These are phyloP conservation scores for Halisarca cf. caerulea DNA, from an alignment of 37 sponge, comb jelly and placozoan genomes.

Conservation along the genomic window DNA sequence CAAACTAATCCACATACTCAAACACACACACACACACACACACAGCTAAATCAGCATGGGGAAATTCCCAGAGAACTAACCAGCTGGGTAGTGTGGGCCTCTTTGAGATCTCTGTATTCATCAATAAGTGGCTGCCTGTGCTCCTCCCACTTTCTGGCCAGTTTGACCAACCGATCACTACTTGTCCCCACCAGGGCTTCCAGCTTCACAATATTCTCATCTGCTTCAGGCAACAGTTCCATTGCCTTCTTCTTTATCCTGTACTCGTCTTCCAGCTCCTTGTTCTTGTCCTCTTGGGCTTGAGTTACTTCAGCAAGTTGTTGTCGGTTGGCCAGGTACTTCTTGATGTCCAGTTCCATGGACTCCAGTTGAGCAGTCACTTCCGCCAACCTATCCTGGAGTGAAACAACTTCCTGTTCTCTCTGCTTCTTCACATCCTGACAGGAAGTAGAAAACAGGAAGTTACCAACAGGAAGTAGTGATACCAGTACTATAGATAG, in stretches of 20 bases:
- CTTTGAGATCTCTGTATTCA: conserved; percentile 66
- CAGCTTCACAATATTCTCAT: conserved; percentile 78
- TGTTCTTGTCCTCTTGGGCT: conserved; percentile 41
- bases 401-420: conserved; percentile 68
- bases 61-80: background rate
- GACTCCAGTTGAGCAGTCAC: conserved; percentile 65
- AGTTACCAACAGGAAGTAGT: too few species aligned
- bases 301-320: background rate
- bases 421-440: conserved; percentile 75
- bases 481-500: too few species aligned
- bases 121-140: conserved; percentile 61
- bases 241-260: conserved; percentile 74
- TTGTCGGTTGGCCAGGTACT: conserved; percentile 50
- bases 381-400: conserved; percentile 68
- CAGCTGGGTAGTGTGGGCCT: background rate
- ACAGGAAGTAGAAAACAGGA: background rate
- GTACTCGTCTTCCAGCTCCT: conserved; percentile 77
- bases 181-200: conserved; percentile 71
- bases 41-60: background rate
- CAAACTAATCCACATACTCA: too few species aligned
- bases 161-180: conserved; percentile 67
- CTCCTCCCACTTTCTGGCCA: conserved; percentile 83
- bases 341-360: conserved; percentile 81
- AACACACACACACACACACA: background rate
- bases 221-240: conserved; percentile 87